A percentile compares a stretch with the other conserved stretches of the same genome.
Conservation (phyloP, 2,888 invertebrate species). For the Cephus rjabovi region DNA sequence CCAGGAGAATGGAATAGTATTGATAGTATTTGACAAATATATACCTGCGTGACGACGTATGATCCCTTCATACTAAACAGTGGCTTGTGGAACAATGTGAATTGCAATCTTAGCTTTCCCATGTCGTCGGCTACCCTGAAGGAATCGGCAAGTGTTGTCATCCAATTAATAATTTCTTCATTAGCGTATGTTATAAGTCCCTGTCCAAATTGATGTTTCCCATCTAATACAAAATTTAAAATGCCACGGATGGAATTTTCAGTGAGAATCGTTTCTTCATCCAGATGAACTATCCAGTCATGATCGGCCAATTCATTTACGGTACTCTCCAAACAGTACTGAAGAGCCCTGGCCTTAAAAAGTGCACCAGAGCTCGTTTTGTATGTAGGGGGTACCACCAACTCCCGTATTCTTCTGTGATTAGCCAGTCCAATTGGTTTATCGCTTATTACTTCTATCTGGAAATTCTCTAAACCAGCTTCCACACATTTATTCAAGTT, state of each 20-base stretch:
- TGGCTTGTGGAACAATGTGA: constrained; percentile 93
- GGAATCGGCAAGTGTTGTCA: constrained; percentile 95
- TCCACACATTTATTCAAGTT: constrained; percentile 90
- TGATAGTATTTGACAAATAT: not conserved
- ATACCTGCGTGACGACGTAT: constrained; percentile 95
- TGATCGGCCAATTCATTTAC: constrained; percentile 87
- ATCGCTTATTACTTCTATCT: constrained; percentile 96
- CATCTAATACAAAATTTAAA: constrained; percentile 93
- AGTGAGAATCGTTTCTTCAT: constrained; percentile 95
- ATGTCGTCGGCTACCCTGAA: constrained; percentile 97
- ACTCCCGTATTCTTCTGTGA: constrained; percentile 85
- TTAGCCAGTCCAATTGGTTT: constrained; percentile 82
- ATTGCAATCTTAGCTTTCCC: constrained; percentile 95
- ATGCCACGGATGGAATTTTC: constrained; percentile 92
- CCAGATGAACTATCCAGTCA: constrained; percentile 98
- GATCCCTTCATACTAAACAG: constrained; percentile 99
- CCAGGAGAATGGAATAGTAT: not conserved
- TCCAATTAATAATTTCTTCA: constrained; percentile 96
- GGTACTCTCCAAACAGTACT: constrained; percentile 93
- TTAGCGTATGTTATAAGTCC: constrained; percentile 96
- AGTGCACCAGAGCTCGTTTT: constrained; percentile 91
- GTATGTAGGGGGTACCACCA: constrained; percentile 89
- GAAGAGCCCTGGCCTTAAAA: constrained; percentile 94
- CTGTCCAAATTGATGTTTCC: constrained; percentile 95
- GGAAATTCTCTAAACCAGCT: constrained; percentile 93